Evolutionary conservation across 1,140 invertebrate species (phyloP).

Genomic region (Sitobion miscanthi): DNA sequence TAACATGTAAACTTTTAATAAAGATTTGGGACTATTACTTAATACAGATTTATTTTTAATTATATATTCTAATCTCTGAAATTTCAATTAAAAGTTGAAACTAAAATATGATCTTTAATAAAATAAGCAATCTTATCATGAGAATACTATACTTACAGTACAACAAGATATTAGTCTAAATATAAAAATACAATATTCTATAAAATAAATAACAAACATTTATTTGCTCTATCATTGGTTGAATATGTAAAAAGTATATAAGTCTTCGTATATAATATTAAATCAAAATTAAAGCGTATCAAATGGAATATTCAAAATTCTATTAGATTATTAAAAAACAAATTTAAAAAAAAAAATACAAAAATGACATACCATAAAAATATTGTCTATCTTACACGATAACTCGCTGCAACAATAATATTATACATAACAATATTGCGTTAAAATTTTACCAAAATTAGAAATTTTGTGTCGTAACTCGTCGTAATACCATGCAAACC

Average conservation of each 20-base stretch:
- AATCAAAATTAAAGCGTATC: background rate
- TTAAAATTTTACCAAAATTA: background rate
- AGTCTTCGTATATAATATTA: background rate
- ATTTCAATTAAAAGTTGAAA: background rate
- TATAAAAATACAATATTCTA: background rate
- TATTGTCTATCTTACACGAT: background rate
- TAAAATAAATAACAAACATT: background rate
- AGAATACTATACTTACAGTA: background rate
- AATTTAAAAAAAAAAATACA: background rate
- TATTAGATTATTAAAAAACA: background rate
- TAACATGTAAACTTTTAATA: slow-evolving; percentile 4
- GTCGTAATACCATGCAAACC: background rate
- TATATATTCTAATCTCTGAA: background rate
- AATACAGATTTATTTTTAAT: background rate
- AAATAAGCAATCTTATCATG: background rate
- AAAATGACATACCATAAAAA: background rate
- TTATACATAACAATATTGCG: background rate
- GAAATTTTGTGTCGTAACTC: background rate
- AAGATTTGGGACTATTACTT: background rate
- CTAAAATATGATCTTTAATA: background rate
- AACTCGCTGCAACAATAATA: background rate
- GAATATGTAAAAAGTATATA: background rate
- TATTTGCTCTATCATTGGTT: too few relatives aligned
- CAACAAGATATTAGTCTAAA: background rate
- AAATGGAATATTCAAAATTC: background rate